A percentile compares a stretch with the other conserved stretches of the same genome.
Evolutionary conservation across 2,797 vertebrate genomes (phyloP).

Genomic region (Sphenopsis melanotis): DNA sequence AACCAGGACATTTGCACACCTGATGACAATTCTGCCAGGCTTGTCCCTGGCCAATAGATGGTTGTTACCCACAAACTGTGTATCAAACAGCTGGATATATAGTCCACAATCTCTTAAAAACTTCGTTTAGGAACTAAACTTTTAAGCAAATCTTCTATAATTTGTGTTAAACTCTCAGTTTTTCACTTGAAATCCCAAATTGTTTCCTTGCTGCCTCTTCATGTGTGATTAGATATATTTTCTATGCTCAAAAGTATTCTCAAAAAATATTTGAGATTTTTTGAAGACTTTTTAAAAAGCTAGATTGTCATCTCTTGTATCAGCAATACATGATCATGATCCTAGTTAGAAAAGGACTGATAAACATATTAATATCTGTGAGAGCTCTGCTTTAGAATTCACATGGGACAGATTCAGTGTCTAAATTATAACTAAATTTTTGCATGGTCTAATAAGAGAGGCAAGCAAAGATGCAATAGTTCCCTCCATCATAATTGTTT

Average conservation of each 20-base stretch:
- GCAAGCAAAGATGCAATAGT: accelerated
- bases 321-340: neutral
- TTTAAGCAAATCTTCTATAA: neutral
- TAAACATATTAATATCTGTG: neutral
- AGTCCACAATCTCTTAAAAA: neutral
- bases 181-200: neutral
- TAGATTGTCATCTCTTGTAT: neutral
- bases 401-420: neutral
- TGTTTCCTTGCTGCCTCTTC: neutral
- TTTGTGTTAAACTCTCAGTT: neutral
- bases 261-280: neutral
- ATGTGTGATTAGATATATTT: neutral
- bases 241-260: neutral
- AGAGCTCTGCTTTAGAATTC: neutral
- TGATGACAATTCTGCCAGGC: neutral
- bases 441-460: neutral
- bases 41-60: neutral
- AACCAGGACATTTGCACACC: neutral
- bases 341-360: neutral
- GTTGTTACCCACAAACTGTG: neutral
- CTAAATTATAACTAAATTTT: neutral
- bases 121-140: neutral
- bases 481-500: neutral
- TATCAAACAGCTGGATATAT: neutral
- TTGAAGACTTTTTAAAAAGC: neutral